Evolutionary conservation across 1,140 invertebrate genomes (phyloP).

Genomic region (Gonioctena quinquepunctata): DNA sequence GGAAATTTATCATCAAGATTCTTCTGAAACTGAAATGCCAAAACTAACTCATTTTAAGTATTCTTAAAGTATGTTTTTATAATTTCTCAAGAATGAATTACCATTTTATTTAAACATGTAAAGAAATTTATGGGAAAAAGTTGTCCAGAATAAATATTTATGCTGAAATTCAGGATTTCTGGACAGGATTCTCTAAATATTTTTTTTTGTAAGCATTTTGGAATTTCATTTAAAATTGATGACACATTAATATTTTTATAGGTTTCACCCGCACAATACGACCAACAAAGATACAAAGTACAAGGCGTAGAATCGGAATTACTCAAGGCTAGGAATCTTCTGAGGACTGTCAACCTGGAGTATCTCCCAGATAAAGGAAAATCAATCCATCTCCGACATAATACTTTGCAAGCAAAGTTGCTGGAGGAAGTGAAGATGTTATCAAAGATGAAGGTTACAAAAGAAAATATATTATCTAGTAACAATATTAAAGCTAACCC

Average conservation of each 20-base stretch:
- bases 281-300: conserved; percentile 10
- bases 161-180: too few relatives aligned
- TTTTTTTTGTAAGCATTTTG: too few relatives aligned
- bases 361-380: conserved; percentile 61
- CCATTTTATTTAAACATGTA: too few relatives aligned
- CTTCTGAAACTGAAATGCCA: too few relatives aligned
- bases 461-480: conserved; percentile 41
- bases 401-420: conserved; percentile 53
- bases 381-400: conserved; percentile 55
- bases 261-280: background rate
- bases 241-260: conserved; percentile 9
- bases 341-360: conserved; percentile 57
- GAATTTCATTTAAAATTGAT: too few relatives aligned
- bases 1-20: too few relatives aligned
- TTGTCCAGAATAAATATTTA: too few relatives aligned
- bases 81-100: too few relatives aligned
- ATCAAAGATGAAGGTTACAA: conserved; percentile 55
- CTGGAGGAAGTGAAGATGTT: conserved; percentile 52
- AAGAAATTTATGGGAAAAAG: too few relatives aligned
- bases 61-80: too few relatives aligned
- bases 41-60: too few relatives aligned
- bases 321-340: conserved; percentile 51
- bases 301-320: conserved; percentile 12
- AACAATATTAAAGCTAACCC: background rate
- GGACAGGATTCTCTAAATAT: too few relatives aligned